Evolutionary conservation across 2,888 invertebrate genomes (phyloP), one percentile per base, ranked within the genome.

Genomic region (Clusia tigrina): DNA sequence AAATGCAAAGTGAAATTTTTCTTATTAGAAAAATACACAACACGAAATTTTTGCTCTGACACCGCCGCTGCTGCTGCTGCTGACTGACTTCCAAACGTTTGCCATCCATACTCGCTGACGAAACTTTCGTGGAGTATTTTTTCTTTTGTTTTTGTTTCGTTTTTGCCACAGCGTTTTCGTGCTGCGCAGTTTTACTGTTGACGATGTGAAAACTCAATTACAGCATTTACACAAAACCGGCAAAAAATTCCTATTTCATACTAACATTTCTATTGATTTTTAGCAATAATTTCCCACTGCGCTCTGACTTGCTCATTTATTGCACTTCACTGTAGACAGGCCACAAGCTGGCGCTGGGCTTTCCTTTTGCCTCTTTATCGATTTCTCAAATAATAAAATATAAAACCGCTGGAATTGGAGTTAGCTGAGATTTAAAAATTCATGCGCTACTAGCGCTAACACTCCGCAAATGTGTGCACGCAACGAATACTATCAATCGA

Each of bases 1-100:
- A 64, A 67, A 68, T 54, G 67, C 70, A 74, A 74, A 77, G 78
- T 76, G 78, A 77, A 77, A 77, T 72, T 77, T 74, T 67, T 67
- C 66, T 64, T 65, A 76, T 70, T 74, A 69, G 71, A 65, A 63
- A 48, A 20, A 48, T 22, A 48, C 20, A 48, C 48, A 48, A 48
- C 32, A 32, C 32, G 32, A 32, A n/a, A n/a, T n/a, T n/a, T n/a
- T n/a, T n/a, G n/a, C n/a, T n/a, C n/a, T n/a, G n/a, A n/a, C n/a
- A n/a, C n/a, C n/a, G n/a, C n/a, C n/a, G n/a, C n/a, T n/a, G n/a
- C n/a, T n/a, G n/a, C n/a, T n/a, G n/a, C n/a, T n/a, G n/a, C n/a
- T n/a, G n/a, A n/a, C n/a, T n/a, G n/a, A n/a, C n/a, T n/a, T n/a
- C n/a, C n/a, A n/a, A n/a, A n/a, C n/a, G n/a, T n/a, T n/a, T n/a